A percentile compares a stretch with the other conserved stretches of the same genome.
Evolutionary conservation across 2,888 invertebrate species (phyloP).

Genomic region (Sinhomidia bicolor): DNA sequence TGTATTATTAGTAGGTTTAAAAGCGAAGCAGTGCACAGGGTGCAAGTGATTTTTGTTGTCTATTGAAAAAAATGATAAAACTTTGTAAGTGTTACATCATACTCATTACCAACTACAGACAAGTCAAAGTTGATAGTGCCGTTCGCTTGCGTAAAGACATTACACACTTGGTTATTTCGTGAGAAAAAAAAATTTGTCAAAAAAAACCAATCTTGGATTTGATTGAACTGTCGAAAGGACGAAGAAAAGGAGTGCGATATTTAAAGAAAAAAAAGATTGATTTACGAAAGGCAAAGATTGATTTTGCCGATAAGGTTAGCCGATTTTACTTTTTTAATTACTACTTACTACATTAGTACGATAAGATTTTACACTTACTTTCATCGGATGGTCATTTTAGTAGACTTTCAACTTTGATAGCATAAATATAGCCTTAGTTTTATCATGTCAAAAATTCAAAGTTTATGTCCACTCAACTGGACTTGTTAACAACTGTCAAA

Average conservation of each 20-base stretch:
- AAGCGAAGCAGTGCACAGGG: slow-evolving; percentile 35
- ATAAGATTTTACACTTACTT: no score
- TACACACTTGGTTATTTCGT: not conserved
- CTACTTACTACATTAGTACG: no score
- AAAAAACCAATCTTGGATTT: slow-evolving; percentile 10
- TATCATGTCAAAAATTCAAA: not conserved
- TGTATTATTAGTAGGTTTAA: no score
- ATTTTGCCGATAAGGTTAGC: slow-evolving; percentile 54
- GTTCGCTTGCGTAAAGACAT: no score
- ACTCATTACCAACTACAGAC: no score
- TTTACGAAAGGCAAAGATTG: slow-evolving; percentile 1
- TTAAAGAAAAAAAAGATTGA: not conserved
- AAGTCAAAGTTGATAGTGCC: no score
- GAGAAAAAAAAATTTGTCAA: not conserved
- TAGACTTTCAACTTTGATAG: not conserved
- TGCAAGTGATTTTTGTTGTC: slow-evolving; percentile 38
- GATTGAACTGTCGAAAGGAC: no score
- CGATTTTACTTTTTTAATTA: slow-evolving; percentile 39
- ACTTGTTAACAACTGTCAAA: slow-evolving; percentile 56
- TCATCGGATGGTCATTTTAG: no score
- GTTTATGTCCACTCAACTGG: slow-evolving; percentile 26
- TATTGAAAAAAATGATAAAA: no score
- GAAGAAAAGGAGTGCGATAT: slow-evolving; percentile 38
- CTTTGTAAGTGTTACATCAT: no score
- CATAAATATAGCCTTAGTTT: slow-evolving; percentile 27